These are phyloP conservation scores for Cheilosia impressa DNA, from an alignment of 2,888 invertebrate genomes.

Conservation along the genomic window DNA sequence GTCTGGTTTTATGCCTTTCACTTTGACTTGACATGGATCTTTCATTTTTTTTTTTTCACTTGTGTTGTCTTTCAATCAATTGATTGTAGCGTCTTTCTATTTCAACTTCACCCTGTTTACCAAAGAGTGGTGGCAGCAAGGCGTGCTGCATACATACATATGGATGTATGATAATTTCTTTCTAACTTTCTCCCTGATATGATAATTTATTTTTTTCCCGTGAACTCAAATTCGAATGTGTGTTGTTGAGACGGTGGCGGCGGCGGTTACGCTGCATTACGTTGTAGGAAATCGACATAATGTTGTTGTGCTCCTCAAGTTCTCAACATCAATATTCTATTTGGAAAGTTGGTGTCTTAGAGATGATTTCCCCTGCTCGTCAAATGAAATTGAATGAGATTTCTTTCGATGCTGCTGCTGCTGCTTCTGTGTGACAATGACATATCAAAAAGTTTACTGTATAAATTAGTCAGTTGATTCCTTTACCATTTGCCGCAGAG, in stretches of 20 bases:
- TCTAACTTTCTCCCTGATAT: conserved; percentile 70
- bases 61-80: conserved; percentile 45
- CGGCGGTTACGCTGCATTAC: conserved; percentile 22
- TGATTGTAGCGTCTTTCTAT: conserved; percentile 49
- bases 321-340: conserved; percentile 65
- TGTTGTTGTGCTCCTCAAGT: conserved; percentile 27
- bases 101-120: conserved; percentile 28
- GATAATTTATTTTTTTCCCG: conserved; percentile 45
- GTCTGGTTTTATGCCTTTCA: conserved; percentile 52
- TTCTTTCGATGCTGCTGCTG: conserved; percentile 13
- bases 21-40: conserved; percentile 35
- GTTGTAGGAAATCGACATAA: conserved; percentile 40
- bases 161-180: conserved; percentile 70
- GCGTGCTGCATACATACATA: conserved; percentile 46
- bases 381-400: conserved; percentile 31
- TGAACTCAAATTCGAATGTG: conserved; percentile 62
- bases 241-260: not conserved
- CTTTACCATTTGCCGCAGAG: conserved; percentile 16
- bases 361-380: conserved; percentile 14
- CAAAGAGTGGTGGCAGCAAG: conserved; percentile 20
- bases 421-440: conserved; percentile 36
- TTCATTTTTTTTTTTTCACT: not conserved
- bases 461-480: conserved; percentile 63
- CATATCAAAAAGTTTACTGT: conserved; percentile 52
- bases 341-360: conserved; percentile 49